These are phyloP conservation scores for Tauraco hartlaubi DNA, from an alignment of 2,797 vertebrate species.

Conservation along the genomic window DNA sequence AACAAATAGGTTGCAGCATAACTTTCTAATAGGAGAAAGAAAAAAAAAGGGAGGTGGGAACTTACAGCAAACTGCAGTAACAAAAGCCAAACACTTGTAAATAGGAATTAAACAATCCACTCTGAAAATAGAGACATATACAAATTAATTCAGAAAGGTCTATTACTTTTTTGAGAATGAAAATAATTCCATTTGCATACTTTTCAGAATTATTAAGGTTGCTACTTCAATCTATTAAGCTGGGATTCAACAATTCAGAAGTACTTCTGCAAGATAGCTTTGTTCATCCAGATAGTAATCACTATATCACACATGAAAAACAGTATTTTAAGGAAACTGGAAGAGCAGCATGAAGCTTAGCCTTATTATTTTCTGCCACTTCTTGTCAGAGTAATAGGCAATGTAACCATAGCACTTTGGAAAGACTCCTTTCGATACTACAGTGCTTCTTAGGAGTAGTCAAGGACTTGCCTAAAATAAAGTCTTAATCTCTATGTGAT, in stretches of 20 bases:
- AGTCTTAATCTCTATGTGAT: background rate
- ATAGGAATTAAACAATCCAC: conserved; percentile 11
- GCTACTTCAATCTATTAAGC: background rate
- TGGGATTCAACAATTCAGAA: background rate
- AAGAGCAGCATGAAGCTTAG: background rate
- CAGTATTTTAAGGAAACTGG: background rate
- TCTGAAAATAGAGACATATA: background rate
- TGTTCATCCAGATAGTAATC: background rate
- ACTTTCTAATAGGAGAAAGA: background rate
- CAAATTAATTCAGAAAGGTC: background rate
- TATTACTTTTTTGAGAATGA: background rate
- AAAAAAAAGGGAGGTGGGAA: rapidly evolving
- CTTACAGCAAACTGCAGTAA: background rate
- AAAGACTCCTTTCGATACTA: background rate
- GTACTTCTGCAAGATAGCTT: background rate
- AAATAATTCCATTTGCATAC: background rate
- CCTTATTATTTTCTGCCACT: background rate
- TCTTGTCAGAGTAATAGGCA: background rate
- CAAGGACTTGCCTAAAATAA: background rate
- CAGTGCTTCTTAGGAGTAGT: background rate
- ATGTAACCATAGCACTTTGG: background rate
- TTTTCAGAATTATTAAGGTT: background rate
- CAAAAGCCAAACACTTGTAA: conserved; percentile 36
- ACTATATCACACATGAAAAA: background rate
- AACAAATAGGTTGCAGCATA: background rate